phyloP scores from a whole-genome alignment of 37 sponge, comb jelly and placozoan genomes.

The Geodia barretti region DNA sequence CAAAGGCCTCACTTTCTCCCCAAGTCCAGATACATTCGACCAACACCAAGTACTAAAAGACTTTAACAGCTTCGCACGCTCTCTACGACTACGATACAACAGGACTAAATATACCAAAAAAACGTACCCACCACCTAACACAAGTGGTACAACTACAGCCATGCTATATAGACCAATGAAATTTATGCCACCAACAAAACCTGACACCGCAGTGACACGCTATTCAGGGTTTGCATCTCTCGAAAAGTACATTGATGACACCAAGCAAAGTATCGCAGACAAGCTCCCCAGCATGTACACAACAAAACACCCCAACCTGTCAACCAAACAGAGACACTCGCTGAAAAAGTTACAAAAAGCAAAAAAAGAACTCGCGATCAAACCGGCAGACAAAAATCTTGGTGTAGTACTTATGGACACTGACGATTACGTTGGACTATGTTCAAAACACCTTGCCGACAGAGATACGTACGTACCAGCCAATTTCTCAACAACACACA shows the following conservation, averaged over 20 bases:
- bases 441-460: neutral
- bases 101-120: neutral
- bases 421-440: neutral
- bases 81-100: neutral
- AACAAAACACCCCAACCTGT: neutral
- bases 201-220: neutral
- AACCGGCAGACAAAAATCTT: conserved; percentile 20
- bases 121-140: neutral
- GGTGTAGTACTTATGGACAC: conserved; percentile 10
- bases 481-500: too few species aligned
- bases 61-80: neutral
- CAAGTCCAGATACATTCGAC: neutral
- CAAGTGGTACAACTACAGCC: conserved; percentile 4
- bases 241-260: conserved; percentile 97
- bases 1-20: conserved; percentile 15
- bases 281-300: conserved; percentile 93
- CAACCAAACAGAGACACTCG: neutral
- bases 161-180: conserved; percentile 22
- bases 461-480: conserved; percentile 31
- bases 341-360: neutral
- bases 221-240: neutral
- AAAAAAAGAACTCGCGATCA: neutral
- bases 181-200: conserved; percentile 3
- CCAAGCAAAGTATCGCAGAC: conserved; percentile 97
- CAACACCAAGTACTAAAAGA: neutral